Conservation (phyloP, 2,113 vertebrate genomes). For the Lates calcarifer region DNA sequence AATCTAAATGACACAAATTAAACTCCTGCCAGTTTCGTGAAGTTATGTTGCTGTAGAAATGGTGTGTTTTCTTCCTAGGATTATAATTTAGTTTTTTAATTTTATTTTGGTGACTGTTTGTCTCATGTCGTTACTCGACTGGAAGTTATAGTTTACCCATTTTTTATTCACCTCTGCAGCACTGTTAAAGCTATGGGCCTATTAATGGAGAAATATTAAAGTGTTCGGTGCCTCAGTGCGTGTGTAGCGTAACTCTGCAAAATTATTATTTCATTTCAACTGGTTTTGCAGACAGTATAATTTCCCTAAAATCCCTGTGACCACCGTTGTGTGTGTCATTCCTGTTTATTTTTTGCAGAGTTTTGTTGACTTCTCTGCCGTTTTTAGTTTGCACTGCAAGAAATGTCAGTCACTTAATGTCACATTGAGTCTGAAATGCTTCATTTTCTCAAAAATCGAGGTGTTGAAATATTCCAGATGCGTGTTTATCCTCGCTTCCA, state of each 20-base stretch:
- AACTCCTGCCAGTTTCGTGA: background rate
- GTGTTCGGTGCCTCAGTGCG: slow-evolving; percentile 1
- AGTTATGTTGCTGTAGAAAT: background rate
- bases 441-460: background rate
- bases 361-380: slow-evolving; percentile 56
- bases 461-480: slow-evolving; percentile 35
- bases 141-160: background rate
- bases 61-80: background rate
- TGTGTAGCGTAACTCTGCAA: background rate
- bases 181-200: slow-evolving; percentile 12
- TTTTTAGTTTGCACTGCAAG: slow-evolving; percentile 62
- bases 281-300: background rate
- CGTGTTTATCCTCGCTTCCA: background rate
- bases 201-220: background rate
- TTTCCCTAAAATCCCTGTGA: slow-evolving; percentile 5
- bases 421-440: background rate
- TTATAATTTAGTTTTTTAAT: background rate
- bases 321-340: background rate
- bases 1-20: background rate
- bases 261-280: background rate
- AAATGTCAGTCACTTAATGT: slow-evolving; percentile 62
- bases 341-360: slow-evolving; percentile 17
- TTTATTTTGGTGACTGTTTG: background rate
- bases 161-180: slow-evolving; percentile 1
- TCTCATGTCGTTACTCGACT: background rate